Conservation (phyloP, 2,113 vertebrate genomes). For the Microcebus jonahi region DNA sequence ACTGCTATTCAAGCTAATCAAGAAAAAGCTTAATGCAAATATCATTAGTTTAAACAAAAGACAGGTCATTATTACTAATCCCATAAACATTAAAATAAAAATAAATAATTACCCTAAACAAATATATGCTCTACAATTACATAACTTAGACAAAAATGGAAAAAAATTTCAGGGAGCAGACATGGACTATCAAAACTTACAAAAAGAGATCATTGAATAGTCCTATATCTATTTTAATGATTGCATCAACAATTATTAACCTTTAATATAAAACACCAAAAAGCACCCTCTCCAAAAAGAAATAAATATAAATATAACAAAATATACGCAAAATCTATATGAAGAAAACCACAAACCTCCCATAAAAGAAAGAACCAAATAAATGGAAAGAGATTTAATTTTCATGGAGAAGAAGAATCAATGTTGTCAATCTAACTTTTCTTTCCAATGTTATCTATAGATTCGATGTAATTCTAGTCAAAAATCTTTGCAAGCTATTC, state of each 20-base stretch:
- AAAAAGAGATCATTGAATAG: not conserved
- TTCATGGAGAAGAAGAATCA: not conserved
- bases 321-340: not conserved
- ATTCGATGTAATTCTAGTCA: too few species aligned
- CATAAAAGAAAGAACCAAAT: not conserved
- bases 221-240: not conserved
- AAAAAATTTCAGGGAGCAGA: not conserved
- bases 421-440: not conserved
- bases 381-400: not conserved
- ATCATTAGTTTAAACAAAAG: not conserved
- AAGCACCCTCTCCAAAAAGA: not conserved
- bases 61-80: not conserved
- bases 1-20: not conserved
- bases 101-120: not conserved
- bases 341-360: not conserved
- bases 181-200: not conserved
- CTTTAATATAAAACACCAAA: not conserved
- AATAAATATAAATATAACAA: not conserved
- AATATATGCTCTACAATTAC: not conserved
- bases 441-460: too few species aligned
- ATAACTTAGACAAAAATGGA: not conserved
- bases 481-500: too few species aligned
- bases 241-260: not conserved
- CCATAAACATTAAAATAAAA: not conserved
- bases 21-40: not conserved